Percentiles rank a stretch among this genome's conserved stretches.
These are phyloP conservation scores for Poecilus cupreus DNA, from an alignment of 2,888 invertebrate genomes.

Conservation along the genomic window DNA sequence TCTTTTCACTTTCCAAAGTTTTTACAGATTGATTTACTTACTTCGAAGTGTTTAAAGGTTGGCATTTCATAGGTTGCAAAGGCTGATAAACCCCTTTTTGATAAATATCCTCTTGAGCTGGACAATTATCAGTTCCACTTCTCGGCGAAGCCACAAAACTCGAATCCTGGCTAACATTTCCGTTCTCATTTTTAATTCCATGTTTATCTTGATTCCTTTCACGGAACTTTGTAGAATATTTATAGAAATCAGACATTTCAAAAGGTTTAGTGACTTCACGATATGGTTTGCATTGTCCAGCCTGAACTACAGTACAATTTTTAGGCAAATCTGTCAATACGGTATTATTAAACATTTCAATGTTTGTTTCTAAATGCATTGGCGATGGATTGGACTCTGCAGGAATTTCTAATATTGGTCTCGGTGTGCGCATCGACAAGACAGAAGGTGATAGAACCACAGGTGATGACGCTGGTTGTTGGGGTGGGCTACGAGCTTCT, in stretches of 20 bases:
- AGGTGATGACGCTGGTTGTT: constrained; percentile 63
- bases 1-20: too few species aligned
- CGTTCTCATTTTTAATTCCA: constrained; percentile 37
- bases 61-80: constrained; percentile 73
- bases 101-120: constrained; percentile 62
- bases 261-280: constrained; percentile 97
- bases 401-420: constrained; percentile 70
- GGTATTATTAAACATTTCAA: constrained; percentile 70
- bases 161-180: constrained; percentile 40
- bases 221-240: constrained; percentile 95
- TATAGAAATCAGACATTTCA: constrained; percentile 98
- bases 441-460: constrained; percentile 61
- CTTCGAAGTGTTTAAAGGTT: constrained; percentile 67
- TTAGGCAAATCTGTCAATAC: constrained; percentile 85
- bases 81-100: constrained; percentile 74
- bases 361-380: constrained; percentile 67
- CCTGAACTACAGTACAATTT: constrained; percentile 89
- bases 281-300: constrained; percentile 92
- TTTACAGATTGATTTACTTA: too few species aligned
- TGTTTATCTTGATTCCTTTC: constrained; percentile 70
- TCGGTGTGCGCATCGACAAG: constrained; percentile 65
- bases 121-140: constrained; percentile 64
- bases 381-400: constrained; percentile 71
- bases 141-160: constrained; percentile 58
- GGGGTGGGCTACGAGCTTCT: constrained; percentile 66